A percentile compares a stretch with the other conserved stretches of the same genome.
Conservation (phyloP, 1,140 invertebrate genomes). For the Saccostrea glomerata region DNA sequence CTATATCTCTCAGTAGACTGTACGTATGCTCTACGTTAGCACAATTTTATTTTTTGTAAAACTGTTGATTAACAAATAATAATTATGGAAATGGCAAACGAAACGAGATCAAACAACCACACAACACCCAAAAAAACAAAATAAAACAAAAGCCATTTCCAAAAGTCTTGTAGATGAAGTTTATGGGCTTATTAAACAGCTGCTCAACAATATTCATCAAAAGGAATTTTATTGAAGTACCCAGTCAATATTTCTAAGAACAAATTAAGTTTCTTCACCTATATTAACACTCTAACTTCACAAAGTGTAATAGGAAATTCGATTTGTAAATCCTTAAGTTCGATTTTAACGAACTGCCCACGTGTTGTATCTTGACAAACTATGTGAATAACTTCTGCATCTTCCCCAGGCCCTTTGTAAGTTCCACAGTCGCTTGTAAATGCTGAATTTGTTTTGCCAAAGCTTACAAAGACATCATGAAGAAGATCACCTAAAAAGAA, state of each 20-base stretch:
- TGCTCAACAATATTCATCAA: too few relatives aligned
- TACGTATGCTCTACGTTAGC: too few relatives aligned
- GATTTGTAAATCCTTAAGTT: background rate
- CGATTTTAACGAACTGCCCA: background rate
- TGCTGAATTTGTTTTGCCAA: background rate
- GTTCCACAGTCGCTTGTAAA: background rate
- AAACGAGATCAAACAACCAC: too few relatives aligned
- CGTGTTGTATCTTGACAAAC: background rate
- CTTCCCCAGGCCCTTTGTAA: background rate
- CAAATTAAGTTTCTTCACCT: background rate
- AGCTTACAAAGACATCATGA: background rate
- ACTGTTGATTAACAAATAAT: too few relatives aligned
- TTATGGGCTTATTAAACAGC: too few relatives aligned
- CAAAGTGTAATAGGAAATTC: background rate
- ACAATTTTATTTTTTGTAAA: too few relatives aligned
- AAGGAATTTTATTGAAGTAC: too few relatives aligned
- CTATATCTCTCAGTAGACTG: too few relatives aligned
- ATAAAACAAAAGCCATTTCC: constrained; percentile 48
- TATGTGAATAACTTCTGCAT: background rate
- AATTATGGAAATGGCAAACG: too few relatives aligned
- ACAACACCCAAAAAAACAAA: background rate
- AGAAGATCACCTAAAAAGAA: background rate
- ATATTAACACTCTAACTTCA: background rate
- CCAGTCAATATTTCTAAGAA: too few relatives aligned
- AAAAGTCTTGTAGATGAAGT: constrained; percentile 62